Evolutionary conservation across 2,797 vertebrate species (phyloP).

Genomic region (Mallotus villosus): DNA sequence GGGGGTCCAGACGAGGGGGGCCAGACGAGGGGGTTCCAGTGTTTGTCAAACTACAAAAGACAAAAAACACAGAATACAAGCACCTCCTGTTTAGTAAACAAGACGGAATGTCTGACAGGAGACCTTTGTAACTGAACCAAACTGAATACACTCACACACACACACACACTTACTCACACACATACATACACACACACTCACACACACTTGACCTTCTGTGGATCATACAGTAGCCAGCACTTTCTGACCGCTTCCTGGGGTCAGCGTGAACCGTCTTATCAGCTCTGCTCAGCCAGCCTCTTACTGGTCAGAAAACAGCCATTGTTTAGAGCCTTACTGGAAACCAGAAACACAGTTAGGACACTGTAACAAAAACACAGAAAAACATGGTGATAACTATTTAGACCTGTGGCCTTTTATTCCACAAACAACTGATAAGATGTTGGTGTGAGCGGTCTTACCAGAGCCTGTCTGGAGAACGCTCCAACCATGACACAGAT

Average conservation of each 20-base stretch:
- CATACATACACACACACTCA: neutral
- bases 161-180: neutral
- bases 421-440: conserved; percentile 56
- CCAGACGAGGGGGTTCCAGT: conserved; percentile 7
- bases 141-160: neutral
- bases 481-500: too few relatives aligned
- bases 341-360: conserved; percentile 28
- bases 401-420: conserved; percentile 49
- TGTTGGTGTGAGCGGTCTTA: conserved; percentile 45
- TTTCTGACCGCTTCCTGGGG: conserved; percentile 54
- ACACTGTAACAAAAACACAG: conserved; percentile 57
- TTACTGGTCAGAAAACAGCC: conserved; percentile 22
- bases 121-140: neutral
- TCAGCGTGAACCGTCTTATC: conserved; percentile 39
- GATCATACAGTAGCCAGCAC: conserved; percentile 5
- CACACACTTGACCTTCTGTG: neutral
- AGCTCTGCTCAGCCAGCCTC: conserved; percentile 43
- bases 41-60: neutral
- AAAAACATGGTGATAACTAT: conserved; percentile 48
- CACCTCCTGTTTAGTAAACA: conserved; percentile 13
- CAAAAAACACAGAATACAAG: conserved; percentile 24
- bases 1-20: neutral
- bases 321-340: conserved; percentile 25
- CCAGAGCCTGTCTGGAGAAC: neutral
- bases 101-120: conserved; percentile 14